A percentile compares a stretch with the other conserved stretches of the same genome.
These are phyloP conservation scores for Sciurus vulgaris DNA, from an alignment of 2,797 vertebrate genomes.

Conservation along the genomic window DNA sequence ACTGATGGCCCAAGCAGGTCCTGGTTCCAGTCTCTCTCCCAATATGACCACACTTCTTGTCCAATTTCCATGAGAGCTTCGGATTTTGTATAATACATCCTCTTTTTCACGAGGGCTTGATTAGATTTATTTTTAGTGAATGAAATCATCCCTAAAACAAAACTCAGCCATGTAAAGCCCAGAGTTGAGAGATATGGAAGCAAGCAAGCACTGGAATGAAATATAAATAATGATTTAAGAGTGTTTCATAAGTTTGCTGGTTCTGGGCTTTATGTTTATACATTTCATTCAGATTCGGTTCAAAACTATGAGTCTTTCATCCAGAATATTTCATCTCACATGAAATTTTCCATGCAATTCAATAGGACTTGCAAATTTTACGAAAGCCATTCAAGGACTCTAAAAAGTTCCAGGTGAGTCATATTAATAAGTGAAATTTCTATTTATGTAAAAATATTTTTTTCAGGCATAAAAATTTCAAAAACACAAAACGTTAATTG, in stretches of 20 bases:
- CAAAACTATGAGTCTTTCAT: neutral
- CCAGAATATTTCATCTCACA: neutral
- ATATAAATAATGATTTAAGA: neutral
- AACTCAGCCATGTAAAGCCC: neutral
- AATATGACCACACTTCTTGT: neutral
- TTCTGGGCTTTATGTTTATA: neutral
- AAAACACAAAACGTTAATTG: conserved; percentile 14
- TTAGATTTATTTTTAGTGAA: neutral
- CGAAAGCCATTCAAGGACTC: neutral
- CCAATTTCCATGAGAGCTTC: neutral
- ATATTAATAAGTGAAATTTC: neutral
- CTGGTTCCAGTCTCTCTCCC: neutral
- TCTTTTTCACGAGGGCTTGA: neutral
- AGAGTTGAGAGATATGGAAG: neutral
- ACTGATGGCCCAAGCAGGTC: neutral
- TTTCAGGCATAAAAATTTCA: neutral
- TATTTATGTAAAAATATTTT: neutral
- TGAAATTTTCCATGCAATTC: neutral
- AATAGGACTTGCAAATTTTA: neutral
- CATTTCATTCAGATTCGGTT: neutral
- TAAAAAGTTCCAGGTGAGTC: neutral
- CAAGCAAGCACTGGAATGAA: neutral
- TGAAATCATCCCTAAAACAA: neutral
- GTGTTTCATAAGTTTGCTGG: neutral
- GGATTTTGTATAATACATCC: neutral